Base-by-base conservation (phyloP, 2,113 vertebrate species). In the Melospiza melodia region DNA sequence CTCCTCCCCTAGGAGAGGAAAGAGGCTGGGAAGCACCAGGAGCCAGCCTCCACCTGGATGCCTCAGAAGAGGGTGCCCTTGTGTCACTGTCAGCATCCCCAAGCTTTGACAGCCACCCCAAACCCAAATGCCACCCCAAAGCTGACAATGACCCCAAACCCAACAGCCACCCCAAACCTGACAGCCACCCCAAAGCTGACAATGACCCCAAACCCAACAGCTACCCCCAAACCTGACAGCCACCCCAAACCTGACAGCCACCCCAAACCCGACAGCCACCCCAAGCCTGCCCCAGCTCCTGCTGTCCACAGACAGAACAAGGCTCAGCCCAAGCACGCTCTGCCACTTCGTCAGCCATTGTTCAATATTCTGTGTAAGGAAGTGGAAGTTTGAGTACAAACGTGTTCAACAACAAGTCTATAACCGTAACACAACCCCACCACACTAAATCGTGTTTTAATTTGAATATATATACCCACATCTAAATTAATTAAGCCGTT, bases 401-500 rank as follows among this genome's bases (percentile, higher is more conserved):
- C 16, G 2, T 13, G 58, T 44, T 58, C 58, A 16, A 43, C 62
- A 31, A 59, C 59, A 63, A 61, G 52, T n/a, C 89, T 41, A 1
- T 19, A 93, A 62, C n/a, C 13, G 2, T 67, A 96, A 89, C 61
- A 44, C 80, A 72, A n/a, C 37, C 22, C 66, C 21, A 69, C 66
- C 74, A 68, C 76, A 21, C 69, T 54, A 68, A 90, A 83, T n/a
- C 4, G 28, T 62, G 69, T 69, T 93, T 93, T 95, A 82, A 96
- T 94, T 92, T 85, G 72, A 94, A 91, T 84, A 84, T 43, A 85
- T 66, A 66, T 87, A 37, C 87, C 81, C 84, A 77, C 74, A 81
- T 94, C 81, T 87, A 94, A 95, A 95, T 96, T 94, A 97, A 97
- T 96, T 94, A 96, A 90, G 91, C 94, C 71, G 94, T 96, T 93